Percentiles rank a stretch among this genome's conserved stretches.
Evolutionary conservation across 2,888 invertebrate species (phyloP).

Genomic region (Taenaris catops): DNA sequence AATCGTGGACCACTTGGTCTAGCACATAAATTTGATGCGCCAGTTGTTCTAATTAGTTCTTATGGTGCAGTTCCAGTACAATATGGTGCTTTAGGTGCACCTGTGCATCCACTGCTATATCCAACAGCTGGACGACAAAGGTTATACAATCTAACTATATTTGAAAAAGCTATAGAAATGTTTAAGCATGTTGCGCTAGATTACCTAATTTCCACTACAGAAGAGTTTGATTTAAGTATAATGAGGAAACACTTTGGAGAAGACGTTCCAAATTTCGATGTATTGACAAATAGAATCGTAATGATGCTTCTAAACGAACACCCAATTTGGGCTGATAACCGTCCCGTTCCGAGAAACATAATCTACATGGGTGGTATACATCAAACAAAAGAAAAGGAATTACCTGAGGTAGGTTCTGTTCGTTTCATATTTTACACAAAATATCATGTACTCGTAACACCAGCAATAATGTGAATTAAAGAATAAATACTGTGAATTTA

Average conservation of each 20-base stretch:
- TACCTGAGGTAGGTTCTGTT: slow-evolving; percentile 34
- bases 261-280: slow-evolving; percentile 21
- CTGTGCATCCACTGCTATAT: slow-evolving; percentile 25
- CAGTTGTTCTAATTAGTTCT: slow-evolving; percentile 28
- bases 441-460: too few species aligned
- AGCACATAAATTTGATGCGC: slow-evolving; percentile 26
- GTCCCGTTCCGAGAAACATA: slow-evolving; percentile 36
- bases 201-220: slow-evolving; percentile 3
- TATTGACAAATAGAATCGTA: slow-evolving; percentile 31
- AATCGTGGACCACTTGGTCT: slow-evolving; percentile 21
- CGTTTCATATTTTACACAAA: too few species aligned
- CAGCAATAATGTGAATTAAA: too few species aligned
- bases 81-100: slow-evolving; percentile 23
- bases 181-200: slow-evolving; percentile 8
- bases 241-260: slow-evolving; percentile 28
- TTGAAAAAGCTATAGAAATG: slow-evolving; percentile 31
- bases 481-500: too few species aligned
- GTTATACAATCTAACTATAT: slow-evolving; percentile 29
- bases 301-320: slow-evolving; percentile 39
- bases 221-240: slow-evolving; percentile 24
- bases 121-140: slow-evolving; percentile 23
- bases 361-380: slow-evolving; percentile 41
- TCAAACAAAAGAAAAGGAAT: slow-evolving; percentile 27
- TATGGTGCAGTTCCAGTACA: slow-evolving; percentile 15
- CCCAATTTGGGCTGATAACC: slow-evolving; percentile 39